A percentile compares a stretch with the other conserved stretches of the same genome.
phyloP scores from a whole-genome alignment of 2,797 vertebrate genomes.

The Chaetophractus vellerosus region DNA sequence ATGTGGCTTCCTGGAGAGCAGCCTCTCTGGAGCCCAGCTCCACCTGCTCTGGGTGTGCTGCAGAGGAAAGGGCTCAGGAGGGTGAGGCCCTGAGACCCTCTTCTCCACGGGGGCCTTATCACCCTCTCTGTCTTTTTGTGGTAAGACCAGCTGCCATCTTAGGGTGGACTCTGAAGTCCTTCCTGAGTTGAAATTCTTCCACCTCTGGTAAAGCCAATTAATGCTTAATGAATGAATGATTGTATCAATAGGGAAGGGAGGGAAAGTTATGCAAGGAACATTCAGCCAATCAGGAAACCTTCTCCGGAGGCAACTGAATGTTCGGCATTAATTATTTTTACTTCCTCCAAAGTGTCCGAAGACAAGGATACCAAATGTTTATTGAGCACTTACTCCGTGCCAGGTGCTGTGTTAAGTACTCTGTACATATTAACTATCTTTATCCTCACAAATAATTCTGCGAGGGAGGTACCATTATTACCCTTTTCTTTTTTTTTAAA shows the following conservation, averaged over 20 bases:
- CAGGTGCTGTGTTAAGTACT: neutral
- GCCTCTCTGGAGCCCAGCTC: neutral
- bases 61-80: neutral
- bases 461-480: neutral
- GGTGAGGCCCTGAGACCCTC: neutral
- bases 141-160: conserved; percentile 32
- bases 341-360: neutral
- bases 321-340: neutral
- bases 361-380: neutral
- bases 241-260: neutral
- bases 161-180: neutral
- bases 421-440: neutral
- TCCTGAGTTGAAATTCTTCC: neutral
- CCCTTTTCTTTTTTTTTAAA: neutral
- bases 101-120: neutral
- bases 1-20: neutral
- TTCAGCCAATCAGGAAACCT: neutral
- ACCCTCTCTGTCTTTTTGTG: neutral
- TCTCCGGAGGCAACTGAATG: neutral
- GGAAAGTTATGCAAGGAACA: neutral
- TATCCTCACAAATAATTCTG: neutral
- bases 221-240: neutral
- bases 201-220: neutral
- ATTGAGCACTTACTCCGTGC: no score
- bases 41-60: neutral